Base-by-base conservation (phyloP, 2,888 invertebrate species). In the Caenorhabditis auriculariae region DNA sequence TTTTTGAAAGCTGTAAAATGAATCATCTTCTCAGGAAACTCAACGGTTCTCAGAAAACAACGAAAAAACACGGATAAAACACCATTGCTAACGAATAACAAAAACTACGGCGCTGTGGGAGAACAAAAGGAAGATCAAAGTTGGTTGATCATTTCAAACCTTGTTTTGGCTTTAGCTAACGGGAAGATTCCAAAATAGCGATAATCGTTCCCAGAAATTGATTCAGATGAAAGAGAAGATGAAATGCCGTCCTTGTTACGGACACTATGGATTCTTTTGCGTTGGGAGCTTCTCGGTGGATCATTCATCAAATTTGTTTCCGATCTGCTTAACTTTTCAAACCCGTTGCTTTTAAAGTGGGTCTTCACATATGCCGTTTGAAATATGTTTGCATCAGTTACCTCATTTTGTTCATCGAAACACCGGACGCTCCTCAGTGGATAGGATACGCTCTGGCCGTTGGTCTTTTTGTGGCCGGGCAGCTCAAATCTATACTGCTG, bases 291-390 rank as follows among this genome's bases (percentile, higher is more conserved):
- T 12, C 21, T 79, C 1, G 69, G 68, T 28, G 77, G 70, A 6
- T 73, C 72, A 27, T 24, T 65, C 24, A 52, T 80, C 43, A 80
- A 79, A 47, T 66, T 73, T 26, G 24, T 74, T 39, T 73, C 75
- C 2, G 80, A 80, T 51, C 41, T 77, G 41, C 54, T 81, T 24
- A 66, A 70, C 37, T 80, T 75, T 51, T 67, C 69, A 7, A 80
- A 81, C 57, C 80, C 80, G 0, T 48, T 66, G 5, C 73, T 80
- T 24, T 64, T 80, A 39, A 80, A 74, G 79, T 79, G 50, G 56
- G 54, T 26, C 26, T 17, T 9, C 12, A 26, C 12, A n/a, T n/a
- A n/a, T n/a, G n/a, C n/a, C n/a, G n/a, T 0, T 9, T 2, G 24
- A 21, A 38, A 17, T 6, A 43, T 26, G 6, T 19, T 49, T 72